These are phyloP conservation scores for Chanos chanos DNA, from an alignment of 2,797 vertebrate genomes.

Conservation along the genomic window DNA sequence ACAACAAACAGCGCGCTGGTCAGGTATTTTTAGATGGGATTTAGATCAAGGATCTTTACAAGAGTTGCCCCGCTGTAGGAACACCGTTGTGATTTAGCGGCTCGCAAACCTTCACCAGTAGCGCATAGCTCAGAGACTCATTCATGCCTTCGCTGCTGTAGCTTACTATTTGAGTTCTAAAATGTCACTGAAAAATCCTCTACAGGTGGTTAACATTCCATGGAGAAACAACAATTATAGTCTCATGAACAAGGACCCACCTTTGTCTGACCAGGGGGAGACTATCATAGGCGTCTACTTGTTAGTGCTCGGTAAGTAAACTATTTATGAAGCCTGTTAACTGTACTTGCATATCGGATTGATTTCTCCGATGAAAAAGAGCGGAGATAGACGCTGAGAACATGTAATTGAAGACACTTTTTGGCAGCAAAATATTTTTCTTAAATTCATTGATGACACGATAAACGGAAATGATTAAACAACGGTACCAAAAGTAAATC, in stretches of 20 bases:
- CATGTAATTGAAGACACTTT: too few species aligned
- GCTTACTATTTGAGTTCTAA: conserved; percentile 25
- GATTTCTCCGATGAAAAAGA: too few species aligned
- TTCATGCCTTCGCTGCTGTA: neutral
- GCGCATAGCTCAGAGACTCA: neutral
- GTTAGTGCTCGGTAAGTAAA: conserved; percentile 73
- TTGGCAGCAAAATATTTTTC: neutral
- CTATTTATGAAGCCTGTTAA: neutral
- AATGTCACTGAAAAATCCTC: conserved; percentile 55
- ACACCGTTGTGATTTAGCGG: neutral
- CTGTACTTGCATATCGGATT: too few species aligned
- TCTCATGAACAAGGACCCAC: conserved; percentile 70
- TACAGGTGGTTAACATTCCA: conserved; percentile 69
- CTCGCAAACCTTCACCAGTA: neutral
- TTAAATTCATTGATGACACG: neutral
- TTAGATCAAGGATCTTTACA: too few species aligned
- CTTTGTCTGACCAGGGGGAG: conserved; percentile 79
- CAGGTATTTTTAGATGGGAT: conserved; percentile 32
- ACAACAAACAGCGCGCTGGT: neutral
- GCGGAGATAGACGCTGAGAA: too few species aligned
- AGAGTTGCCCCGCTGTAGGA: neutral
- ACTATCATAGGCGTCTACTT: conserved; percentile 81
- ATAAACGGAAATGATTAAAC: too few species aligned
- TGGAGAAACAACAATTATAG: conserved; percentile 86
- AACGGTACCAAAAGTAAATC: too few species aligned